Evolutionary conservation across 2,113 vertebrate species (phyloP).

Genomic region (Salminus brasiliensis): DNA sequence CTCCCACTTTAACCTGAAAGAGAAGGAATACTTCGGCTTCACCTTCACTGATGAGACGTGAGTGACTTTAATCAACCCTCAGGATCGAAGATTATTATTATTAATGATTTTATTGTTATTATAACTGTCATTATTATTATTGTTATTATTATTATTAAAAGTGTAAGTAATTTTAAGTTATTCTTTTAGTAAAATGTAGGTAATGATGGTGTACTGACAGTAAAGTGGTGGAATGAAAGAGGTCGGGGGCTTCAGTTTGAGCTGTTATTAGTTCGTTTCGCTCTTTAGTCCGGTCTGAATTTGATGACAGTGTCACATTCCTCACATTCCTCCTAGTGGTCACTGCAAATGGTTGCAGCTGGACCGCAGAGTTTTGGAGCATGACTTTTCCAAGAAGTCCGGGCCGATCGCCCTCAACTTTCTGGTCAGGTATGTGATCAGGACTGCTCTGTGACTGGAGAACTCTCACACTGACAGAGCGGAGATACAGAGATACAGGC

Average conservation of each 20-base stretch:
- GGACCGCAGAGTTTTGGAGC: slow-evolving; percentile 95
- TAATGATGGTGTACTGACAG: too few species aligned
- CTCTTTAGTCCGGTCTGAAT: background rate
- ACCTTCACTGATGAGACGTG: slow-evolving; percentile 96
- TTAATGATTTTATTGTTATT: too few species aligned
- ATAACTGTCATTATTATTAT: too few species aligned
- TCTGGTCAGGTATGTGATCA: slow-evolving; percentile 88
- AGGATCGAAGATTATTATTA: too few species aligned
- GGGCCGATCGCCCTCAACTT: slow-evolving; percentile 91
- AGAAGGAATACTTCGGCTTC: slow-evolving; percentile 98
- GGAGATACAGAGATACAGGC: too few species aligned
- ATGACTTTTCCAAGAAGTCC: slow-evolving; percentile 96
- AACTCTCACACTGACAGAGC: too few species aligned
- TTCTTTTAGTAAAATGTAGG: too few species aligned
- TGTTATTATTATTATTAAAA: too few species aligned
- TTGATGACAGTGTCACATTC: background rate
- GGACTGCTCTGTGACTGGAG: background rate
- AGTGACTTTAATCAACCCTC: slow-evolving; percentile 61
- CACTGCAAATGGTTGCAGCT: slow-evolving; percentile 97
- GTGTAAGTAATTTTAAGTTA: too few species aligned
- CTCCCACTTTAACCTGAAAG: slow-evolving; percentile 98
- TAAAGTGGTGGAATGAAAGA: too few species aligned
- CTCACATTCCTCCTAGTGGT: slow-evolving; percentile 77
- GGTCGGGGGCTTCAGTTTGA: too few species aligned
- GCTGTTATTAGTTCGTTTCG: too few species aligned